phyloP scores from a whole-genome alignment of 1,140 invertebrate species.

The Orussus abietinus region DNA sequence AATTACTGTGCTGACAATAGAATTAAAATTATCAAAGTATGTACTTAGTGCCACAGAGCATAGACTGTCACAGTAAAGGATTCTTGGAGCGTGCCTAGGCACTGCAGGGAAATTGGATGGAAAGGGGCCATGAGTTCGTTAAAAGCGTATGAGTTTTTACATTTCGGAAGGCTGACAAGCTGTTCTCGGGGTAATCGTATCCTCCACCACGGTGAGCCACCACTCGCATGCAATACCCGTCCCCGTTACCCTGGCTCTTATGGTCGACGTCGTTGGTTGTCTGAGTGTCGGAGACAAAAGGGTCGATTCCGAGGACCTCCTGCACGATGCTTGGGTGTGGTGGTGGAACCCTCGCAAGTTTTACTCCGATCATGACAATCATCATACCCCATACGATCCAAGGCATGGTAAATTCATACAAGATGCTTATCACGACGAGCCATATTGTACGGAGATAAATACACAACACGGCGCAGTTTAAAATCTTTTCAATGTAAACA shows the following conservation, averaged over 20 bases:
- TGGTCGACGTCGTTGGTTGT: constrained; percentile 18
- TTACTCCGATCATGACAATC: constrained; percentile 23
- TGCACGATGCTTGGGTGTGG: constrained; percentile 37
- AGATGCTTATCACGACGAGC: constrained; percentile 24
- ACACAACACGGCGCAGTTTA: constrained; percentile 31
- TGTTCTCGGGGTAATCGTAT: constrained; percentile 73
- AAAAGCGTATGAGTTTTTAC: constrained; percentile 55
- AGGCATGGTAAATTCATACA: constrained; percentile 36
- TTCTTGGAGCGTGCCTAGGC: too few relatives aligned
- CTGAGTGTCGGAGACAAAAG: constrained; percentile 24
- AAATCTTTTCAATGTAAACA: constrained; percentile 25
- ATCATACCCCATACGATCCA: constrained; percentile 39
- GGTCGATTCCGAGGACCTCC: constrained; percentile 50
- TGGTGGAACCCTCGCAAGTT: constrained; percentile 34
- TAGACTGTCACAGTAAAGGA: too few relatives aligned
- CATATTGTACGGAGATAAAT: constrained; percentile 29
- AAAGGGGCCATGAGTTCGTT: too few relatives aligned
- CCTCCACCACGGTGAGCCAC: constrained; percentile 68
- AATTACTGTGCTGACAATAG: too few relatives aligned
- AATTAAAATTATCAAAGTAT: too few relatives aligned
- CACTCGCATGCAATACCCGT: constrained; percentile 49
- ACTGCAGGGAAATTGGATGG: too few relatives aligned
- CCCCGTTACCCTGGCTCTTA: constrained; percentile 27
- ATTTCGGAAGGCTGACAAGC: constrained; percentile 64
- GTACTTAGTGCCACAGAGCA: too few relatives aligned